Evolutionary conservation across 2,888 invertebrate species (phyloP).

Genomic region (Anoncus sp.): DNA sequence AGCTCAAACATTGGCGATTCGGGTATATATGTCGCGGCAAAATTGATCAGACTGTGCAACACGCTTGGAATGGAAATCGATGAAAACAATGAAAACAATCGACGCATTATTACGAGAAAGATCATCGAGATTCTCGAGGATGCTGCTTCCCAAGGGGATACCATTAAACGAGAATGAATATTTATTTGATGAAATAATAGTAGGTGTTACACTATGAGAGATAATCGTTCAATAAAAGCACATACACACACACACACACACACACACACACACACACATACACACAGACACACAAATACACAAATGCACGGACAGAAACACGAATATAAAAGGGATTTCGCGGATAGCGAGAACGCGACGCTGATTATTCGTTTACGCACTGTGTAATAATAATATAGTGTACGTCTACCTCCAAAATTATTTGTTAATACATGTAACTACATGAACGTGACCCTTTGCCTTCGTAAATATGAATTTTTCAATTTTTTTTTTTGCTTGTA

Average conservation of each 20-base stretch:
- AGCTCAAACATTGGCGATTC: constrained; percentile 50
- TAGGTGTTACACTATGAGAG: constrained; percentile 8
- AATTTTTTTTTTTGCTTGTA: neutral
- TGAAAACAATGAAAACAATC: constrained; percentile 51
- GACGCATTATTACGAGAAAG: constrained; percentile 62
- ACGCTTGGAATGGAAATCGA: constrained; percentile 53
- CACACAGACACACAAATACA: neutral
- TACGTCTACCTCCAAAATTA: too few species aligned
- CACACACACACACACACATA: neutral
- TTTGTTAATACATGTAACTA: too few species aligned
- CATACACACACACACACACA: neutral
- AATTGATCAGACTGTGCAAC: constrained; percentile 71
- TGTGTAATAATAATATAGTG: neutral
- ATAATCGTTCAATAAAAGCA: constrained; percentile 12
- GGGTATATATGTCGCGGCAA: constrained; percentile 60
- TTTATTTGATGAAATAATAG: neutral
- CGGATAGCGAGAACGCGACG: neutral
- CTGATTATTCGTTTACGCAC: neutral
- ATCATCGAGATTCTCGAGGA: constrained; percentile 62
- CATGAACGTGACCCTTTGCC: neutral
- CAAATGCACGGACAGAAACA: neutral
- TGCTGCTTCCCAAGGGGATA: constrained; percentile 48
- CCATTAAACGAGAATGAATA: constrained; percentile 66
- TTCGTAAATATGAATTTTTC: neutral
- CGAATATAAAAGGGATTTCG: constrained; percentile 22